Conservation (phyloP, 1,140 invertebrate genomes). For the Brachionus sp. region DNA sequence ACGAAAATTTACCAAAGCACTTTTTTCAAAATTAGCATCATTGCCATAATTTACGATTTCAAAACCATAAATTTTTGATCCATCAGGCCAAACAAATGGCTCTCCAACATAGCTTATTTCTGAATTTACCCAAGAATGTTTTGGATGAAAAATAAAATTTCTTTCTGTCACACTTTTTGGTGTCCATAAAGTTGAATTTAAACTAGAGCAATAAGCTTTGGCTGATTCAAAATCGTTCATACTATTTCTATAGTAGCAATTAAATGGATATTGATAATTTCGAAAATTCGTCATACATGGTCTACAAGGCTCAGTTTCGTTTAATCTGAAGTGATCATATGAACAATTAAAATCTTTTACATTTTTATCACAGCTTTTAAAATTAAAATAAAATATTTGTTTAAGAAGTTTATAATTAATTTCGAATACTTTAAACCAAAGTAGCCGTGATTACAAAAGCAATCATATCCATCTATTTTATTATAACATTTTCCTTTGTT, state of each 20-base stretch:
- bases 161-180: neutral
- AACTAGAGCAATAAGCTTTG: neutral
- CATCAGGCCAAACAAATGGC: neutral
- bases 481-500: neutral
- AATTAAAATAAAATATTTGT: neutral
- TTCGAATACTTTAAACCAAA: neutral
- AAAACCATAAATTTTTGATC: neutral
- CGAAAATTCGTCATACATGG: neutral
- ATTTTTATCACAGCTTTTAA: neutral
- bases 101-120: neutral
- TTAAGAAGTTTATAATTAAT: neutral
- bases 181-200: neutral
- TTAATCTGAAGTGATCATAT: neutral
- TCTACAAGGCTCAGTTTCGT: neutral
- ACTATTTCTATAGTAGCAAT: too few species aligned
- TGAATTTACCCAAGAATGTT: neutral
- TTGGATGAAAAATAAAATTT: neutral
- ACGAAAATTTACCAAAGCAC: neutral
- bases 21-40: neutral
- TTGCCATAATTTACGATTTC: neutral
- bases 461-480: neutral
- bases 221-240: neutral
- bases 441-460: neutral
- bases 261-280: neutral
- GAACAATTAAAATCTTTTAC: neutral